phyloP scores from a whole-genome alignment of 2,797 vertebrate species.

The Salmo trutta region DNA sequence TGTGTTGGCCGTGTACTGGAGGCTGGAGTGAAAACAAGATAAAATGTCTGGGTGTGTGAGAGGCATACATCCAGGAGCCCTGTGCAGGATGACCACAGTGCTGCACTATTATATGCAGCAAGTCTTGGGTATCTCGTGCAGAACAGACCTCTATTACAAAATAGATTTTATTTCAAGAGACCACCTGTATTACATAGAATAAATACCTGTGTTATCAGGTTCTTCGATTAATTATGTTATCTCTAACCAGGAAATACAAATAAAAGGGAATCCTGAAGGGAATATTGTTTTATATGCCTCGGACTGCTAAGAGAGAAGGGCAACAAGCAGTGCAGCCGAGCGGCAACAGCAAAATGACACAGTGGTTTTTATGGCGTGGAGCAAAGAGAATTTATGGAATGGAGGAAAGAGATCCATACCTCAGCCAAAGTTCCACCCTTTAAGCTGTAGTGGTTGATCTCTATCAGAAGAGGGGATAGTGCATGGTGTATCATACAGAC shows the following conservation, averaged over 20 bases:
- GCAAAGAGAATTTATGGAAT: conserved; percentile 33
- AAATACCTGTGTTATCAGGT: not conserved
- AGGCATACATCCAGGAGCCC: not conserved
- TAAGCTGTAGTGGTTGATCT: conserved; percentile 53
- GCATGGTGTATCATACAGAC: conserved; percentile 42
- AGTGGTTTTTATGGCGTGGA: conserved; percentile 44
- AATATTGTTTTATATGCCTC: not conserved
- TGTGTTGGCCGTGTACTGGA: not conserved
- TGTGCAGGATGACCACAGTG: not conserved
- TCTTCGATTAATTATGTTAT: not conserved
- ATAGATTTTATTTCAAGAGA: not conserved
- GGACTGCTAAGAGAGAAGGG: not conserved
- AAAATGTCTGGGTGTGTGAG: not conserved
- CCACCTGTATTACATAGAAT: not conserved
- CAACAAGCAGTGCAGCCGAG: conserved; percentile 2
- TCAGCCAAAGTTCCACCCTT: conserved; percentile 45
- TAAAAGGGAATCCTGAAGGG: not conserved
- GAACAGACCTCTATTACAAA: not conserved
- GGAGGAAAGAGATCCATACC: conserved; percentile 1
- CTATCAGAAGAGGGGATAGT: conserved; percentile 50
- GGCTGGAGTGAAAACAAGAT: not conserved
- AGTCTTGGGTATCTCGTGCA: too few species aligned
- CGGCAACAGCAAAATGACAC: not conserved
- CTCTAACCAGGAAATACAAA: not conserved
- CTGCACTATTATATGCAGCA: not conserved